Evolutionary conservation across 2,113 vertebrate genomes (phyloP).

Genomic region (Laticauda colubrina): DNA sequence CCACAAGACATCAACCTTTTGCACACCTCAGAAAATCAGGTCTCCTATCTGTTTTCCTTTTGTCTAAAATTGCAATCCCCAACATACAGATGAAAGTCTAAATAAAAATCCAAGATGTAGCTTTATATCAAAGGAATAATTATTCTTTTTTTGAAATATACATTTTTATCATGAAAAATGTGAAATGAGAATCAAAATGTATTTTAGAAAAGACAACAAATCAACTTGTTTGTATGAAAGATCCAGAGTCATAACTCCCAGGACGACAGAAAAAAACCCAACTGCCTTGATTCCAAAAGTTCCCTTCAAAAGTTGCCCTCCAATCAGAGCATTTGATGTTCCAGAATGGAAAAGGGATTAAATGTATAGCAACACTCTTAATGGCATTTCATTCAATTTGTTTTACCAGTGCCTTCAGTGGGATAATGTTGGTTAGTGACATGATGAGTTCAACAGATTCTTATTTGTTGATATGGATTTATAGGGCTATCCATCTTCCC

Average conservation of each 20-base stretch:
- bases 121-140: neutral
- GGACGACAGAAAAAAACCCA: neutral
- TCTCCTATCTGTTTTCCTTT: neutral
- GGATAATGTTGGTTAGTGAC: neutral
- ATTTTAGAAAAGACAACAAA: neutral
- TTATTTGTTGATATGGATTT: neutral
- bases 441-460: neutral
- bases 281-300: neutral
- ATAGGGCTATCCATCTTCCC: neutral
- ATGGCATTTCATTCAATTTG: neutral
- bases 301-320: neutral
- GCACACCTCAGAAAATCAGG: neutral
- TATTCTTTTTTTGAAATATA: neutral
- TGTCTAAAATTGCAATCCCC: neutral
- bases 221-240: neutral
- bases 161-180: neutral
- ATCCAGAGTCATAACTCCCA: neutral
- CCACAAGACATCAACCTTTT: rapidly evolving
- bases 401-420: neutral
- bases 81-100: neutral
- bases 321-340: neutral
- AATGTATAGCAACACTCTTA: neutral
- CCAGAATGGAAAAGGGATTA: neutral
- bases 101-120: neutral
- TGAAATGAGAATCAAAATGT: neutral